Conservation (phyloP, 1,140 invertebrate species). For the Drosophila bifasciata region DNA sequence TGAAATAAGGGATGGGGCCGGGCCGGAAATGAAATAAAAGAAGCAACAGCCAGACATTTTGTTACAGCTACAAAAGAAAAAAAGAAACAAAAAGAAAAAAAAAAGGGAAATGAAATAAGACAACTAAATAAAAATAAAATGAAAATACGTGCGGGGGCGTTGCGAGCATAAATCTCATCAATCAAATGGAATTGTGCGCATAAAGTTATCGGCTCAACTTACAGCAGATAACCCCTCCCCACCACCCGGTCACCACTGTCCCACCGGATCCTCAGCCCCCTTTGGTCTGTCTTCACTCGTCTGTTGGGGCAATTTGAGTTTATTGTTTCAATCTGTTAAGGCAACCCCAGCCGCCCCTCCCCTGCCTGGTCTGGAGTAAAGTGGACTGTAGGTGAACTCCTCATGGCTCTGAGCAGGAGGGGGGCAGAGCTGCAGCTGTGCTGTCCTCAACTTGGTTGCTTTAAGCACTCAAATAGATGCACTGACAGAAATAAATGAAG, state of each 20-base stretch:
- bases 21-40: slow-evolving; percentile 33
- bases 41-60: slow-evolving; percentile 48
- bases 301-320: slow-evolving; percentile 52
- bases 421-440: slow-evolving; percentile 21
- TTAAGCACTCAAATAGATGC: slow-evolving; percentile 1
- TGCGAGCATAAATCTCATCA: slow-evolving; percentile 75
- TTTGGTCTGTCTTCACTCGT: not conserved
- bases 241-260: slow-evolving; percentile 30
- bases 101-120: slow-evolving; percentile 37
- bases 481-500: slow-evolving; percentile 11
- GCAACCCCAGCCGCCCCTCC: slow-evolving; percentile 20
- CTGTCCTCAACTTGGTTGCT: slow-evolving; percentile 13
- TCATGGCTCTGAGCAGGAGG: slow-evolving; percentile 2
- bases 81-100: slow-evolving; percentile 29
- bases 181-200: slow-evolving; percentile 78
- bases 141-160: slow-evolving; percentile 56
- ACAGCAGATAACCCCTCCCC: slow-evolving; percentile 66
- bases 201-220: slow-evolving; percentile 80
- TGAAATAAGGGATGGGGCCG: not conserved
- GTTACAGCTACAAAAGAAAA: slow-evolving; percentile 24
- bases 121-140: slow-evolving; percentile 66
- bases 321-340: slow-evolving; percentile 76
- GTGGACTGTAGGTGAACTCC: not conserved
- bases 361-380: slow-evolving; percentile 2
- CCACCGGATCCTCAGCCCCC: not conserved